A percentile compares a stretch with the other conserved stretches of the same genome.
Conservation (phyloP, 2,888 invertebrate species). For the Cyaniris semiargus region DNA sequence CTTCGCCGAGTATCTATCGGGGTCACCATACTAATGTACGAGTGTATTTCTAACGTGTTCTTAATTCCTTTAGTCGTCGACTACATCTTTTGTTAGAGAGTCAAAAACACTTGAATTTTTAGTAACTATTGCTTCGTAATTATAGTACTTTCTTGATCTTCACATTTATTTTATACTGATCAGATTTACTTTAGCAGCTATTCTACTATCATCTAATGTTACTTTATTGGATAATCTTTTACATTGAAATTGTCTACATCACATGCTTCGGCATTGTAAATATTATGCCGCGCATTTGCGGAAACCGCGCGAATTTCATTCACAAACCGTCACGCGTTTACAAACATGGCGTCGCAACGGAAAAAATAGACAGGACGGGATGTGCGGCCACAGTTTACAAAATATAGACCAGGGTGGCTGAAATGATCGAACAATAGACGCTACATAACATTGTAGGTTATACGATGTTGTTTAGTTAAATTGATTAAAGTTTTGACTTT, state of each 20-base stretch:
- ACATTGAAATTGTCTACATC: background rate
- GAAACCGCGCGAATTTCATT: constrained; percentile 76
- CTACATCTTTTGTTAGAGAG: constrained; percentile 4
- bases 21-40: constrained; percentile 39
- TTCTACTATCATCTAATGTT: background rate
- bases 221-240: background rate
- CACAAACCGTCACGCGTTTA: constrained; percentile 69
- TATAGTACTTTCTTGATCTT: background rate
- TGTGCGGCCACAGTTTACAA: constrained; percentile 69
- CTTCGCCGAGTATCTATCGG: constrained; percentile 47
- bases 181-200: background rate
- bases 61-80: background rate
- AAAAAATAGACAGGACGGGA: constrained; percentile 77
- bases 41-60: constrained; percentile 36
- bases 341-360: constrained; percentile 71
- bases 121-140: background rate
- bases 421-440: constrained; percentile 52
- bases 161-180: background rate
- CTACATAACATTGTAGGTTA: constrained; percentile 44
- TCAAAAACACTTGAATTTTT: background rate
- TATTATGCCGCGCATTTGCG: constrained; percentile 59
- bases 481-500: background rate
- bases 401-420: constrained; percentile 73
- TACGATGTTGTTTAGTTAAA: background rate
- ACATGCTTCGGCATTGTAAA: constrained; percentile 36